Evolutionary conservation across 2,797 vertebrate species (phyloP), one percentile per base, ranked within the genome.

Genomic region (Smutsia gigantea): DNA sequence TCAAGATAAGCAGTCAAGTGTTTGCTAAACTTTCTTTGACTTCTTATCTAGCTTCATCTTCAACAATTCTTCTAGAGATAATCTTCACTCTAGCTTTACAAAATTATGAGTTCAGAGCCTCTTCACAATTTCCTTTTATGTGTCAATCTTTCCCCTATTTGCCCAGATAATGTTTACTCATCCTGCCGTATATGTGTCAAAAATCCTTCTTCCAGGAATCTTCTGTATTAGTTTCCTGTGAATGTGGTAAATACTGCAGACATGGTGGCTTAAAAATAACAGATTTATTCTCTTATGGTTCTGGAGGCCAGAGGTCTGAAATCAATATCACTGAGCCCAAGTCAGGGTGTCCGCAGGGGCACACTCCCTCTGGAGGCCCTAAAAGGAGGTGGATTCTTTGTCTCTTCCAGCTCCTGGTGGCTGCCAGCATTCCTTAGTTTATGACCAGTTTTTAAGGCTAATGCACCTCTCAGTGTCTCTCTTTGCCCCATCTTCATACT

Each of bases 331-430:
- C 6, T 21, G 13, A 27, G 25, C 0, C 21, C 18, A 57, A 55
- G 14, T 74, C 4, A 72, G 55, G 27, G 23, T 42, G 13, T 29
- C 3, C 83, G 14, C 17, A 57, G 31, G 74, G 19, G 12, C 1
- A 2, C 18, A 18, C 3, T 4, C 4, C 1, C 10, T 63, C 9
- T 11, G 0, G 11, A 53, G 21, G n/a, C 14, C 75, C 34, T 27
- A 15, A 1, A 23, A 10, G 4, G 7, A 2, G 23, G 5, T 53
- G 49, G 17, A 9, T 15, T 46, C 64, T 6, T 53, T 19, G 5
- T 46, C 5, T 66, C 29, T 19, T 53, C 27, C 4, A 23, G 42
- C 1, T 74, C 87, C 31, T 37, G 7, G 10, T 49, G 55, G 21
- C 25, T n/a, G 31, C 31, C 19, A 29, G 19, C 34, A n/a, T 64